Percentiles rank a stretch among this genome's conserved stretches.
These are phyloP conservation scores for Elmis aenea DNA, from an alignment of 2,888 invertebrate genomes.

Conservation along the genomic window DNA sequence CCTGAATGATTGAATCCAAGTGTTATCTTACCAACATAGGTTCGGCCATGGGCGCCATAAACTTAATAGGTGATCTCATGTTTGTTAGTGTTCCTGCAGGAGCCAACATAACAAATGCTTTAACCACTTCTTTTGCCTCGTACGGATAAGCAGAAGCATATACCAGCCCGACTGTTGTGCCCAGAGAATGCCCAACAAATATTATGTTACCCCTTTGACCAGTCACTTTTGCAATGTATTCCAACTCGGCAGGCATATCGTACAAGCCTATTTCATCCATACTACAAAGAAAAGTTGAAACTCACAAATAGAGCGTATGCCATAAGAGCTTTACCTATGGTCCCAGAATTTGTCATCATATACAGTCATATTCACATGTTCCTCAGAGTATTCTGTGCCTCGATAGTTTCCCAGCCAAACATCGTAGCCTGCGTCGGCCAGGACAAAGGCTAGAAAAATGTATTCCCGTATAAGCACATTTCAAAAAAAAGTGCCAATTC, in stretches of 20 bases:
- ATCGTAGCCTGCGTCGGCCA: constrained; percentile 53
- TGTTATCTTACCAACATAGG: constrained; percentile 48
- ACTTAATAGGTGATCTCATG: constrained; percentile 58
- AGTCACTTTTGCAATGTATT: constrained; percentile 32
- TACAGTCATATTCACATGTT: constrained; percentile 35
- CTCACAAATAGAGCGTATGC: neutral
- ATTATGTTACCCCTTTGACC: constrained; percentile 46
- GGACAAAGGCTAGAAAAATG: constrained; percentile 35
- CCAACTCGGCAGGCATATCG: constrained; percentile 38
- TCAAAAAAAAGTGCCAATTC: too few species aligned
- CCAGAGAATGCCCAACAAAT: constrained; percentile 88
- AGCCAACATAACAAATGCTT: constrained; percentile 59
- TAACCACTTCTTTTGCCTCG: constrained; percentile 61
- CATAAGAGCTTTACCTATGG: constrained; percentile 32
- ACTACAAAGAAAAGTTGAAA: constrained; percentile 22
- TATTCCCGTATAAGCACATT: too few species aligned
- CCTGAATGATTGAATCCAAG: neutral
- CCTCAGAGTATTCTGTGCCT: constrained; percentile 39
- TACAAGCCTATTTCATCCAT: constrained; percentile 38
- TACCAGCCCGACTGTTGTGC: constrained; percentile 68
- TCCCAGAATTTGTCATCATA: constrained; percentile 39
- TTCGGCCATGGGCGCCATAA: constrained; percentile 58
- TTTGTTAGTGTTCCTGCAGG: constrained; percentile 60
- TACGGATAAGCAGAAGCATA: constrained; percentile 63
- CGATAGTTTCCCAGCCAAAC: constrained; percentile 53